A percentile compares a stretch with the other conserved stretches of the same genome.
Conservation (phyloP, 1,140 invertebrate genomes). For the Drosophila littoralis region DNA sequence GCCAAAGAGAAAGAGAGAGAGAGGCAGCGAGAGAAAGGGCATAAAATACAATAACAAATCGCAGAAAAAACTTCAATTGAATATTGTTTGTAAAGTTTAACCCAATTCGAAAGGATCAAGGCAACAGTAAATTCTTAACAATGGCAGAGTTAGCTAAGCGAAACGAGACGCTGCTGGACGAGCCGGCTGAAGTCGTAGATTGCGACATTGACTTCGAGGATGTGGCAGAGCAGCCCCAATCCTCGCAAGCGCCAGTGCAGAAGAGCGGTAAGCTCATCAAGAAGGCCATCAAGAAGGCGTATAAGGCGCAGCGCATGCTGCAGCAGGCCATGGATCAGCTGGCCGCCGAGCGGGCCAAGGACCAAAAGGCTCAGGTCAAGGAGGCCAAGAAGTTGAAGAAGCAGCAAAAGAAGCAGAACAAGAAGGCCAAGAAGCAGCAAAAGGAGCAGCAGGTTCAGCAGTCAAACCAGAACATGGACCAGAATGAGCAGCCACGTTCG, state of each 20-base stretch:
- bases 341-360: constrained; percentile 35
- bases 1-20: constrained; percentile 6
- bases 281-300: constrained; percentile 65
- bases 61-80: neutral
- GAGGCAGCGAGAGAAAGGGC: neutral
- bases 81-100: constrained; percentile 1
- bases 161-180: constrained; percentile 8
- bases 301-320: constrained; percentile 62
- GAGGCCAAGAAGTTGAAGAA: constrained; percentile 32
- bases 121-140: neutral
- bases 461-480: neutral
- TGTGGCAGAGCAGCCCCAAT: constrained; percentile 3
- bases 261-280: constrained; percentile 21
- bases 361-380: constrained; percentile 10
- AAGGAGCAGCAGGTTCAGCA: neutral
- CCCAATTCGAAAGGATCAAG: neutral
- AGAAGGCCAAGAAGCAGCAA: constrained; percentile 44
- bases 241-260: neutral
- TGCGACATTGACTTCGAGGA: constrained; percentile 52
- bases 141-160: constrained; percentile 31
- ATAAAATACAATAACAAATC: neutral
- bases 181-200: constrained; percentile 41
- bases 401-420: constrained; percentile 47
- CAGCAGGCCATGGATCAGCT: constrained; percentile 50
- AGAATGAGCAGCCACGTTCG: constrained; percentile 1